Conservation (phyloP, 2,113 vertebrate genomes). For the Isurus oxyrinchus region DNA sequence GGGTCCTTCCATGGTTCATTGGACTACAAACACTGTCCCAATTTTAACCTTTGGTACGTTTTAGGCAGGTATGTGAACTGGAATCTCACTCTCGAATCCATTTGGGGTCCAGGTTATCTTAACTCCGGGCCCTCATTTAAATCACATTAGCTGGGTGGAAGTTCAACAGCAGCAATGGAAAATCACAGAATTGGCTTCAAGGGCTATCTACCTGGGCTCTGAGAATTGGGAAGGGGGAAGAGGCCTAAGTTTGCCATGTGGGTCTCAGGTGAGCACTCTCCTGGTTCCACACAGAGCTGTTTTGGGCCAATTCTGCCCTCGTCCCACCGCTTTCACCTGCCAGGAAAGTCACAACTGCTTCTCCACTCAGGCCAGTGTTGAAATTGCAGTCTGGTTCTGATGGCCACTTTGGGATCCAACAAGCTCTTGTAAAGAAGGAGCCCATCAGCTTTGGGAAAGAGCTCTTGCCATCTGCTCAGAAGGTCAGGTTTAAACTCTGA, state of each 20-base stretch:
- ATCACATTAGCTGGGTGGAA: neutral
- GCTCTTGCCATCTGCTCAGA: neutral
- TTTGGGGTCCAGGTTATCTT: neutral
- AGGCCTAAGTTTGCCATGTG: neutral
- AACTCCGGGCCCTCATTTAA: neutral
- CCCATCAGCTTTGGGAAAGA: neutral
- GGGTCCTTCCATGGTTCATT: neutral
- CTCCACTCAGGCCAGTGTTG: neutral
- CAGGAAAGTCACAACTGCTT: neutral
- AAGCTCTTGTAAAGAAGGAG: neutral
- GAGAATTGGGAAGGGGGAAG: neutral
- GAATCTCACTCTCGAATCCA: neutral
- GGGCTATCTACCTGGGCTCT: neutral
- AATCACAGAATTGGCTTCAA: neutral
- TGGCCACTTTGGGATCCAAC: neutral
- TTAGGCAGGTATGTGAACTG: neutral
- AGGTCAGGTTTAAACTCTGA: neutral
- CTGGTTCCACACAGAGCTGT: neutral
- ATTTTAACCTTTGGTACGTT: neutral
- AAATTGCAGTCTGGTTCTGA: neutral
- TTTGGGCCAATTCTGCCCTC: neutral
- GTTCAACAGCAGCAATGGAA: neutral
- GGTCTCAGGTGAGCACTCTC: neutral
- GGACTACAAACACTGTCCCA: neutral
- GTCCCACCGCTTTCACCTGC: neutral